phyloP scores from a whole-genome alignment of 2,888 invertebrate species.

The Bellardia bayeri region DNA sequence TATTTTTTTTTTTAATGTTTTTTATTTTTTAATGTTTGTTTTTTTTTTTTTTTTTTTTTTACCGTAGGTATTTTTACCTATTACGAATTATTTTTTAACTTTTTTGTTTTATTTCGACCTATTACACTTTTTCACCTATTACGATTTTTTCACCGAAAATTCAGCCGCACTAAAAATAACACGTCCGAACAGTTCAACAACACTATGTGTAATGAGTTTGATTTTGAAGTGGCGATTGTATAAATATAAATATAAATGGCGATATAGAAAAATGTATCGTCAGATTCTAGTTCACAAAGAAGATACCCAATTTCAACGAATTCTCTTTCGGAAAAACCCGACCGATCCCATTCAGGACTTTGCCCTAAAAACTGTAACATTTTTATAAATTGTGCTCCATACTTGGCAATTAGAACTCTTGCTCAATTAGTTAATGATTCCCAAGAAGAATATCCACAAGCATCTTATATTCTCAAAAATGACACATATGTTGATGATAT shows the following conservation, averaged over 20 bases:
- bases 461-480: neutral
- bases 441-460: neutral
- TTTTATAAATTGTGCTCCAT: constrained; percentile 38
- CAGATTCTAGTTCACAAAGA: constrained; percentile 59
- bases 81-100: too few relatives aligned
- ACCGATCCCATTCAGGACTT: constrained; percentile 40
- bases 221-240: constrained; percentile 56
- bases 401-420: constrained; percentile 35
- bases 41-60: too few relatives aligned
- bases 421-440: constrained; percentile 14
- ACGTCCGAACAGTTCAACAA: too few relatives aligned
- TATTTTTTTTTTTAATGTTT: too few relatives aligned
- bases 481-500: constrained; percentile 70
- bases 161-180: too few relatives aligned
- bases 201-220: too few relatives aligned
- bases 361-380: constrained; percentile 66
- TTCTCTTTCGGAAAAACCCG: constrained; percentile 58
- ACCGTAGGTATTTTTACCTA: too few relatives aligned
- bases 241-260: constrained; percentile 62
- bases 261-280: constrained; percentile 73
- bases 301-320: constrained; percentile 64
- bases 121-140: too few relatives aligned
- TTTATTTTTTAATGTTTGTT: too few relatives aligned
- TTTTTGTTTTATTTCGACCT: too few relatives aligned
- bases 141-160: too few relatives aligned